Base-by-base conservation (phyloP, 2,888 invertebrate species). In the Smittia sp. region DNA sequence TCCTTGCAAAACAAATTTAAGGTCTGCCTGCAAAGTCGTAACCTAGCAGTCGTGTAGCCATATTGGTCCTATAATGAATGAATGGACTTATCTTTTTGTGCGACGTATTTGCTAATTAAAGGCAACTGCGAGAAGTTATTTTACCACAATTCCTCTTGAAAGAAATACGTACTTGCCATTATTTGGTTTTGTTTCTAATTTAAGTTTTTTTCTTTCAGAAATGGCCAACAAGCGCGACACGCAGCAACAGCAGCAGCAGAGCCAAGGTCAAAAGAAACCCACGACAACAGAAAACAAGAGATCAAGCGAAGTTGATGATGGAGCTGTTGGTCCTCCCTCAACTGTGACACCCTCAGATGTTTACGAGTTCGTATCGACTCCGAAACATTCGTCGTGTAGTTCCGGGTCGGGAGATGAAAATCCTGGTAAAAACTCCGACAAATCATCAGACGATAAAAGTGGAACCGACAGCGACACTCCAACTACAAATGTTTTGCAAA, bases 191-290 rank as follows among this genome's bases (percentile, higher is more conserved):
- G 32, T 6, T 32, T 32, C 32, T 32, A 3, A 32, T 32, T 32
- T 32, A 32, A 32, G 9, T 32, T 32, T 32, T 32, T 32, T 32
- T 32, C 32, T 27, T n/a, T 38, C 32, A 84, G 84, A 84, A 84
- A 74, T 75, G 70, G 58, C 58, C 65, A 24, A 54, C 78, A 80
- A 83, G 81, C 80, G 79, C 80, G 78, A 83, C 82, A 82, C 79
- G 80, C 76, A 77, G 82, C 78, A 81, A 83, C 78, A 77, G 79
- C 77, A 79, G 80, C 77, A 82, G 83, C 75, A 79, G 82, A 58
- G 18, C 15, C 46, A 84, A 77, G 78, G 83, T 22, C 58, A 58
- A 20, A 24, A 63, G 27, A 63, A 63, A 83, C 83, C 83, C 84
- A 82, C 83, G 77, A 81, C 82, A 80, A 67, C 41, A 18, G 66